Percentiles rank a stretch among this genome's conserved stretches.
These are phyloP conservation scores for Enteromius unitaeniatus DNA, from an alignment of 2,797 vertebrate species.

Conservation along the genomic window DNA sequence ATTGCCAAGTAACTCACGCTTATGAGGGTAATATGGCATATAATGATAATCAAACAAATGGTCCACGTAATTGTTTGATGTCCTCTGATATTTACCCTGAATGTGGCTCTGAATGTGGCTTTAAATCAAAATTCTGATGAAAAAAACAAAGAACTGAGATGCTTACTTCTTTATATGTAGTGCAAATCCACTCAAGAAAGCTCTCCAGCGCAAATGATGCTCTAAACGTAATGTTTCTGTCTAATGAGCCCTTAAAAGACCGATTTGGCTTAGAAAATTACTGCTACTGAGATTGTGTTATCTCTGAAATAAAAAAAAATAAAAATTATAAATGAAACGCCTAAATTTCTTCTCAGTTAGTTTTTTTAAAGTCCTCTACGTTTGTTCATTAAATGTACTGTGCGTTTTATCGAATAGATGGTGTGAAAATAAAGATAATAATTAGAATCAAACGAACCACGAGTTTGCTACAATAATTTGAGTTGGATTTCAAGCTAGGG, in stretches of 20 bases:
- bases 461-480: background rate
- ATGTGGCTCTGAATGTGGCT: slow-evolving; percentile 30
- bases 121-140: slow-evolving; percentile 38
- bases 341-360: slow-evolving; percentile 59
- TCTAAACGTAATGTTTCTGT: slow-evolving; percentile 57
- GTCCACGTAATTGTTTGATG: slow-evolving; percentile 67
- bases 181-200: slow-evolving; percentile 48
- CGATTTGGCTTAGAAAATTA: slow-evolving; percentile 49
- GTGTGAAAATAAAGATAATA: slow-evolving; percentile 23
- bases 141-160: slow-evolving; percentile 36
- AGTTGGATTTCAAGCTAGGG: background rate
- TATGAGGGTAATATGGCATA: slow-evolving; percentile 51
- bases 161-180: slow-evolving; percentile 21
- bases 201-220: slow-evolving; percentile 34
- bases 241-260: slow-evolving; percentile 61
- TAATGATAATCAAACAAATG: slow-evolving; percentile 59
- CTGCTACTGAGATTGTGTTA: slow-evolving; percentile 51
- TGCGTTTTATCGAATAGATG: slow-evolving; percentile 43
- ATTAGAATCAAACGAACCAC: background rate
- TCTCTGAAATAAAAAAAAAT: slow-evolving; percentile 50
- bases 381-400: slow-evolving; percentile 45
- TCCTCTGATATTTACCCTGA: slow-evolving; percentile 55
- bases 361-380: slow-evolving; percentile 53
- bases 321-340: slow-evolving; percentile 36
- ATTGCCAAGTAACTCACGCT: slow-evolving; percentile 8